Evolutionary conservation across 37 sponge, comb jelly and placozoan species (phyloP).

Genomic region (Chondrosia reniformis): DNA sequence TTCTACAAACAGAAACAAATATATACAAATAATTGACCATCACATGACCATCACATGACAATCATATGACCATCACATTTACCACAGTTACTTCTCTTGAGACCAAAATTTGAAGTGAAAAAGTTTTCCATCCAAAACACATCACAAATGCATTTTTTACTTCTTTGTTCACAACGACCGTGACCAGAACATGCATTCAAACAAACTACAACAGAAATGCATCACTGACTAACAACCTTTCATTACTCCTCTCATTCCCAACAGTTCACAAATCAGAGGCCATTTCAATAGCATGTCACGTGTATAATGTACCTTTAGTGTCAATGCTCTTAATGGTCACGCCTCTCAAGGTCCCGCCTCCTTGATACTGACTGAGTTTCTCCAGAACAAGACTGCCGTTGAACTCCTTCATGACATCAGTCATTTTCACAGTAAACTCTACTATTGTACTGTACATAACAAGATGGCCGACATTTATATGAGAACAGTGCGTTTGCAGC

Average conservation of each 20-base stretch:
- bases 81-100: constrained; percentile 13
- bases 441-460: neutral
- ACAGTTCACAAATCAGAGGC: too few species aligned
- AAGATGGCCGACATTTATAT: neutral
- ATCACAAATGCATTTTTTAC: constrained; percentile 70
- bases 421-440: neutral
- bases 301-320: constrained; percentile 26
- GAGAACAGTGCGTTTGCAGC: neutral
- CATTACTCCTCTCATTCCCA: too few species aligned
- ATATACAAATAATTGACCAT: neutral
- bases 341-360: neutral
- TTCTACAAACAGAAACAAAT: neutral
- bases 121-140: constrained; percentile 93
- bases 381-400: constrained; percentile 11
- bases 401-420: neutral
- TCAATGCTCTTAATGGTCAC: constrained; percentile 7
- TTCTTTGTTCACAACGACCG: constrained; percentile 58
- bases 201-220: too few species aligned
- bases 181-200: constrained; percentile 76
- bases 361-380: neutral
- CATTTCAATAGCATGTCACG: too few species aligned
- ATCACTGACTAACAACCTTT: too few species aligned
- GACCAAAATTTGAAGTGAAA: constrained; percentile 63
- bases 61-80: neutral
- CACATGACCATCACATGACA: too few species aligned